Conservation (phyloP, 2,113 vertebrate genomes). For the Mugil cephalus region DNA sequence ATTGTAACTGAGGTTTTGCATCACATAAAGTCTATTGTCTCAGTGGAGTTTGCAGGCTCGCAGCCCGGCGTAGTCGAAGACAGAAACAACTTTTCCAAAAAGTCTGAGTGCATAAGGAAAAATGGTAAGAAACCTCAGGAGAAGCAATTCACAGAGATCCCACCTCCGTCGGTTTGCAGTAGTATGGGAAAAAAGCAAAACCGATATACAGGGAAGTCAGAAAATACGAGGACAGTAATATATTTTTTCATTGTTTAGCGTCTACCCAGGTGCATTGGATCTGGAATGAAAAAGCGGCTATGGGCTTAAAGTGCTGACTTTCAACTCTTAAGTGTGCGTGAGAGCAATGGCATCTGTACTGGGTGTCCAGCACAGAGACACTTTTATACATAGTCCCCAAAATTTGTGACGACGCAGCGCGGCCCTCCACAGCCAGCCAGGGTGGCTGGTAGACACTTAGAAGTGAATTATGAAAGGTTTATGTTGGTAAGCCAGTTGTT, state of each 20-base stretch:
- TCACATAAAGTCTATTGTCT: not conserved
- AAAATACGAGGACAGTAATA: slow-evolving; percentile 13
- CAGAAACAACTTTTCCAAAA: not conserved
- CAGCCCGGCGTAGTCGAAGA: not conserved
- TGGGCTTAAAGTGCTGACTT: slow-evolving; percentile 20
- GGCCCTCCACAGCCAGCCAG: not conserved
- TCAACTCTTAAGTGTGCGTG: not conserved
- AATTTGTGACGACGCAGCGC: not conserved
- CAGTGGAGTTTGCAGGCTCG: slow-evolving; percentile 17
- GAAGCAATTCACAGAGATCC: too few species aligned
- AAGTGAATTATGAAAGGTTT: too few species aligned
- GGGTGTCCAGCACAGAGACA: not conserved
- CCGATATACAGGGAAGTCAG: slow-evolving; percentile 7
- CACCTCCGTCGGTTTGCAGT: not conserved
- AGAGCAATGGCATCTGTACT: not conserved
- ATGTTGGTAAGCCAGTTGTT: not conserved
- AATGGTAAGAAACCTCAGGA: slow-evolving; percentile 17
- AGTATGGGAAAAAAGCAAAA: slow-evolving; percentile 3
- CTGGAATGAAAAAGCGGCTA: slow-evolving; percentile 27
- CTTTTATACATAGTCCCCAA: not conserved
- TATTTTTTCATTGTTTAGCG: slow-evolving; percentile 20
- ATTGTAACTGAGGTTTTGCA: slow-evolving; percentile 18
- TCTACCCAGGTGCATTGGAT: slow-evolving; percentile 18
- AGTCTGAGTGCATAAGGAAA: slow-evolving; percentile 7
- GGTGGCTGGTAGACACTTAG: too few species aligned